Base-by-base conservation (phyloP, 2,797 vertebrate species). In the Carcharodon carcharias region DNA sequence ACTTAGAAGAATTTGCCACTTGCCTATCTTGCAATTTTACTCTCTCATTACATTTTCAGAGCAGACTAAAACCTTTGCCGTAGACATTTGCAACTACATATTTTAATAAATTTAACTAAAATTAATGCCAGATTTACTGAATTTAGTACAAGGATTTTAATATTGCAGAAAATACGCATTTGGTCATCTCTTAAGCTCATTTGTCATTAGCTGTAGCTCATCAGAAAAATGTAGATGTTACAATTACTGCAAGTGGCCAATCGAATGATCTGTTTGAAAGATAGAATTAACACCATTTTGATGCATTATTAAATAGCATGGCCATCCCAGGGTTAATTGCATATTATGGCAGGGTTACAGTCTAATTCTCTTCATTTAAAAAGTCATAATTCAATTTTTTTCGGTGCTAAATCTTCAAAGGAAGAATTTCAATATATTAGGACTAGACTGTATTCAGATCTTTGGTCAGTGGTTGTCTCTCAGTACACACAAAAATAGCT, bases 381-480 rank as follows among this genome's bases (percentile, higher is more conserved):
- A 26, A 11, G 7, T 40, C n/a, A 67, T 28, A 58, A 58, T 89
- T 89, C 54, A 89, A 56, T 31, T 35, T 93, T 61, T 92, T 65
- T 28, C 9, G 93, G 85, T 4, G 58, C 12, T 45, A n/a, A 23
- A 21, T 45, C 40, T 63, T 21, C n/a, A 67, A 63, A 67, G 91
- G 23, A 65, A 93, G n/a, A 93, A 45, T 14, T 91, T 93, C 40
- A 40, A 67, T 67, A 23, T 63, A 12, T 93, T n/a, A 67, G 63
- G 61, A 93, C 91, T 65, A 23, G 61, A 67, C 91, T 73, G 94
- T 95, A 77, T 95, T 95, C 69, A 73, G 69, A 77, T 0, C 94
- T 95, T 31, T 56, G 50, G 69, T 95, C 94, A 95, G 94, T 95
- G 94, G 94, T 77, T 95, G 94, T 77, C 50, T 63, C 31, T 77